Conservation (phyloP, 2,113 vertebrate genomes). For the Scatophagus argus region DNA sequence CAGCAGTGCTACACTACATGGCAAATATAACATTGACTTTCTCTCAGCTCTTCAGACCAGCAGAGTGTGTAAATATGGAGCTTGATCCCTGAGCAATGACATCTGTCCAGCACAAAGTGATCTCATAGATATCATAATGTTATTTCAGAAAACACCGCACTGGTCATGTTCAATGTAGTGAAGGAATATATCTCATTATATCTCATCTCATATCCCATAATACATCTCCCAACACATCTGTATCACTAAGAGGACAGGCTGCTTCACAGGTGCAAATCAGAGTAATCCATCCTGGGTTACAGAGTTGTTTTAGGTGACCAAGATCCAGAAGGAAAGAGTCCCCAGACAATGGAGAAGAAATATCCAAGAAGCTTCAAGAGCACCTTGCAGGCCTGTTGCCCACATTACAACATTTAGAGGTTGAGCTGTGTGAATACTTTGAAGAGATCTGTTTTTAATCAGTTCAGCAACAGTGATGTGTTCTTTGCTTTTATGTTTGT, state of each 20-base stretch:
- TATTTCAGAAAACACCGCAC: conserved; percentile 5
- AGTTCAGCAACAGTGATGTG: neutral
- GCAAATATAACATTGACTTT: neutral
- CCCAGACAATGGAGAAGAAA: neutral
- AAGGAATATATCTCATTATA: neutral
- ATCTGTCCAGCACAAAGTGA: neutral
- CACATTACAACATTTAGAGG: neutral
- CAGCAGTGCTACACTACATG: neutral
- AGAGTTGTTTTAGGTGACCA: neutral
- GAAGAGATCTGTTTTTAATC: neutral
- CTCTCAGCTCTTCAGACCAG: neutral
- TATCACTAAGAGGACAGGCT: conserved; percentile 28
- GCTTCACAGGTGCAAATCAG: conserved; percentile 21
- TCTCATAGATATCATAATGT: neutral
- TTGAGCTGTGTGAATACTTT: neutral
- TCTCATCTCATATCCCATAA: too few relatives aligned
- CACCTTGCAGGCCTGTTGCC: too few relatives aligned
- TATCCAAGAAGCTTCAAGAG: neutral
- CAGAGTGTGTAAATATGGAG: neutral
- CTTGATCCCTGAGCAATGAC: neutral
- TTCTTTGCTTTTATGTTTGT: neutral
- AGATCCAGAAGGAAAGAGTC: neutral
- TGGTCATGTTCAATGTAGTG: conserved; percentile 1
- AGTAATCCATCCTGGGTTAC: neutral
- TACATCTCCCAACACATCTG: neutral